Percentiles rank a stretch among this genome's conserved stretches.
These are phyloP conservation scores for Ferrisia virgata DNA, from an alignment of 2,888 invertebrate species.

Conservation along the genomic window DNA sequence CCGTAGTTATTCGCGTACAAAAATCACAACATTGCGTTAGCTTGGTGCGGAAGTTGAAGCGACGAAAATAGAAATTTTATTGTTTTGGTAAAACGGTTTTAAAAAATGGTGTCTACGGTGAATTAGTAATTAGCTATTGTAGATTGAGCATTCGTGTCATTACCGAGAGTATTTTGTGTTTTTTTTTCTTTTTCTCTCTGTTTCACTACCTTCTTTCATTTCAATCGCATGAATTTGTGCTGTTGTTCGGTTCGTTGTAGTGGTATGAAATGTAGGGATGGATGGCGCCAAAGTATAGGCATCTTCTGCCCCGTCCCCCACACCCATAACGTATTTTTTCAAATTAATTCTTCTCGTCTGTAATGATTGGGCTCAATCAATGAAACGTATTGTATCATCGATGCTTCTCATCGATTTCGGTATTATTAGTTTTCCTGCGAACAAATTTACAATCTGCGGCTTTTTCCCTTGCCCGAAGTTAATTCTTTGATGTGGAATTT, in stretches of 20 bases:
- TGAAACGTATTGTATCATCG: background rate
- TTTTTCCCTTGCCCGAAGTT: background rate
- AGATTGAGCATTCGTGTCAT: background rate
- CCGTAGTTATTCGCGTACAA: background rate
- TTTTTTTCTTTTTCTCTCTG: background rate
- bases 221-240: too few relatives aligned
- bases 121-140: background rate
- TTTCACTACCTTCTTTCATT: background rate
- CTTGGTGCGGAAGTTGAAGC: background rate
- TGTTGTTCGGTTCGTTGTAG: too few relatives aligned
- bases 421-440: background rate
- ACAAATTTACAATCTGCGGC: background rate
- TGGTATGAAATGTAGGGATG: too few relatives aligned
- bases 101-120: background rate
- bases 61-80: constrained; percentile 20
- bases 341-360: background rate
- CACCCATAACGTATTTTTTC: background rate
- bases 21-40: background rate
- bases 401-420: background rate
- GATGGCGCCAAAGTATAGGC: background rate
- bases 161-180: background rate
- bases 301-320: background rate
- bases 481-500: background rate
- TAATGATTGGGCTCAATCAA: background rate
- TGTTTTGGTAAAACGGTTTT: background rate